phyloP scores from a whole-genome alignment of 2,113 vertebrate species.

The Tiliqua scincoides region DNA sequence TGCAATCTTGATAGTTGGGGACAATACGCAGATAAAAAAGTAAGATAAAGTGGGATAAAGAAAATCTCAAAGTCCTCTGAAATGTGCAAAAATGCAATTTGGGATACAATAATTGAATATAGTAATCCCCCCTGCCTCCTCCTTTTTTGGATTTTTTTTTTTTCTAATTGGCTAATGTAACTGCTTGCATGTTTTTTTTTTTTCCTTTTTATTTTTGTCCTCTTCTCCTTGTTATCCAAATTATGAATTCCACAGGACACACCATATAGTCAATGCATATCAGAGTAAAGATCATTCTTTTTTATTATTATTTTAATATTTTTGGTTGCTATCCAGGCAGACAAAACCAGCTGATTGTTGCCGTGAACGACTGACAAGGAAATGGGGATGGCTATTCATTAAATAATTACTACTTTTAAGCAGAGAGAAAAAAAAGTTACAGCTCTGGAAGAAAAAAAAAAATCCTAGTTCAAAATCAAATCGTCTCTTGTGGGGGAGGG shows the following conservation, averaged over 20 bases:
- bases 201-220: not conserved
- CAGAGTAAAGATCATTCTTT: constrained; percentile 56
- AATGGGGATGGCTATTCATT: constrained; percentile 78
- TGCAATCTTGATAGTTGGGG: constrained; percentile 30
- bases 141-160: not conserved
- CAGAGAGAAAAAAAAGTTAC: constrained; percentile 63
- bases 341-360: constrained; percentile 78
- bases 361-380: constrained; percentile 78
- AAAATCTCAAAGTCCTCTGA: constrained; percentile 22
- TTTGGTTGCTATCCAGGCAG: constrained; percentile 72
- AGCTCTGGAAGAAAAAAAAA: constrained; percentile 61
- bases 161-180: not conserved
- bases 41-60: constrained; percentile 33
- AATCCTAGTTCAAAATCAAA: constrained; percentile 73
- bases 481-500: constrained; percentile 67
- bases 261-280: constrained; percentile 24
- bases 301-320: constrained; percentile 74
- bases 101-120: constrained; percentile 50
- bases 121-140: not conserved
- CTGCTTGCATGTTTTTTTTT: not conserved
- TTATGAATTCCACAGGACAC: constrained; percentile 48
- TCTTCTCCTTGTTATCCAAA: constrained; percentile 55
- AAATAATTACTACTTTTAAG: constrained; percentile 84
- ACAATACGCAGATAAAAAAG: constrained; percentile 50
- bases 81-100: constrained; percentile 47